Evolutionary conservation across 2,888 invertebrate genomes (phyloP).

Genomic region (Tolmerus cingulatus): DNA sequence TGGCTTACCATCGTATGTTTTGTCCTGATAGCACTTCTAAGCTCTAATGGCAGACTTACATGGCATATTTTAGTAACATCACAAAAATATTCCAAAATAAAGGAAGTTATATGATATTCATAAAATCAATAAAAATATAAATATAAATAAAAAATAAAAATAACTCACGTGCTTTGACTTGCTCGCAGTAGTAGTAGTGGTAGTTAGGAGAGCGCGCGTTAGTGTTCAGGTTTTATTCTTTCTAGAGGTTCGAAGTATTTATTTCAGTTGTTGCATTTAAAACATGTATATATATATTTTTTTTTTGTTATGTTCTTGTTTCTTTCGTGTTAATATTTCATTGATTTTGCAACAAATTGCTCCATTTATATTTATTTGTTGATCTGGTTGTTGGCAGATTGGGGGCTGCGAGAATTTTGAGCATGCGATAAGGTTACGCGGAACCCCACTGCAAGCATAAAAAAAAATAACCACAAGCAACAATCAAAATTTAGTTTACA

Average conservation of each 20-base stretch:
- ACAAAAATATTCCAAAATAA: slow-evolving; percentile 22
- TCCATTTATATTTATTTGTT: slow-evolving; percentile 63
- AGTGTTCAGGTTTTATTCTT: slow-evolving; percentile 46
- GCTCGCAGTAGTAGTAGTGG: slow-evolving; percentile 50
- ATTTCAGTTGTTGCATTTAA: slow-evolving; percentile 34
- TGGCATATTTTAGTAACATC: slow-evolving; percentile 27
- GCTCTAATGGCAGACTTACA: slow-evolving; percentile 19
- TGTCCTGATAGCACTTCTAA: background rate
- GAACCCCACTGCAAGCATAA: slow-evolving; percentile 85
- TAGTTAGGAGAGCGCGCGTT: slow-evolving; percentile 50
- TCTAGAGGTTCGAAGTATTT: slow-evolving; percentile 32
- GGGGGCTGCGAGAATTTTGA: slow-evolving; percentile 63
- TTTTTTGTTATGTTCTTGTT: slow-evolving; percentile 60
- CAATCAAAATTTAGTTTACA: slow-evolving; percentile 52
- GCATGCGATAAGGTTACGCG: slow-evolving; percentile 89
- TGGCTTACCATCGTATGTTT: background rate
- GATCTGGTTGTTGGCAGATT: slow-evolving; percentile 64
- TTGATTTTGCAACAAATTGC: slow-evolving; percentile 51
- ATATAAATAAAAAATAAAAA: slow-evolving; percentile 52
- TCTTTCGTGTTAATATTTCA: slow-evolving; percentile 60
- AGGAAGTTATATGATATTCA: slow-evolving; percentile 4
- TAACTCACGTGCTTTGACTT: slow-evolving; percentile 53
- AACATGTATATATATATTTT: slow-evolving; percentile 63
- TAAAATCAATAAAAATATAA: slow-evolving; percentile 51
- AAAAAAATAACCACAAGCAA: slow-evolving; percentile 55